Percentiles rank a stretch among this genome's conserved stretches.
phyloP scores from a whole-genome alignment of 2,797 vertebrate genomes.

The Eupleurogrammus muticus region DNA sequence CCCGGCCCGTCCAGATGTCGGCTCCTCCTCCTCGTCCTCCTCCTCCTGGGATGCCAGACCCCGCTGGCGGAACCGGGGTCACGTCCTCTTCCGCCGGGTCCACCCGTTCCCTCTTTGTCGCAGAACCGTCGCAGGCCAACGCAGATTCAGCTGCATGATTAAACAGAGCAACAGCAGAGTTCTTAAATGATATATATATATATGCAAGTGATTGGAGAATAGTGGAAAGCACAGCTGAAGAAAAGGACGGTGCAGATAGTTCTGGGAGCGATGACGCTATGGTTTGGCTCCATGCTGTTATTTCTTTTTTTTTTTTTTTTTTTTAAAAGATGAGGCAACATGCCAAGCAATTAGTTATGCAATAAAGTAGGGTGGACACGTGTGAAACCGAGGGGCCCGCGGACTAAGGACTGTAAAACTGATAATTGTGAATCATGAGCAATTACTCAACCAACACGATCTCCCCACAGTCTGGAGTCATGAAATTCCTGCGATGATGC shows the following conservation, averaged over 20 bases:
- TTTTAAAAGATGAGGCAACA: constrained; percentile 35
- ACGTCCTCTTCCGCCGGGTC: constrained; percentile 24
- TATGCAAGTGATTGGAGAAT: constrained; percentile 6
- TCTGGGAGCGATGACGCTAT: constrained; percentile 43
- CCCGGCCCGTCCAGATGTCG: constrained; percentile 28
- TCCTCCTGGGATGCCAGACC: background rate
- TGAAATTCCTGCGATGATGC: constrained; percentile 12
- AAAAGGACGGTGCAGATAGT: constrained; percentile 25
- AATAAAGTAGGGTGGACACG: constrained; percentile 54
- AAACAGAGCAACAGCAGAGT: constrained; percentile 24
- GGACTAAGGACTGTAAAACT: constrained; percentile 34
- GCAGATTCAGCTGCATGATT: constrained; percentile 66
- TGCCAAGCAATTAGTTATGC: constrained; percentile 63
- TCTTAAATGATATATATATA: constrained; percentile 18
- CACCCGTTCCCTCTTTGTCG: constrained; percentile 27
- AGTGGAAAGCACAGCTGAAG: constrained; percentile 15
- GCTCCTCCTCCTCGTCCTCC: too few species aligned
- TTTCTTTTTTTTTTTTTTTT: too few species aligned
- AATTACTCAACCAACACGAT: constrained; percentile 33
- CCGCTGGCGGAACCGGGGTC: constrained; percentile 19
- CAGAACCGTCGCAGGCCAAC: constrained; percentile 34
- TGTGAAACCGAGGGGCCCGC: constrained; percentile 40
- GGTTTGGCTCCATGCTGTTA: constrained; percentile 42
- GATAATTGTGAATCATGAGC: constrained; percentile 46
- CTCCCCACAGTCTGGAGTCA: constrained; percentile 29